Conservation (phyloP, 2,113 vertebrate species). For the Bujurquina vittata region DNA sequence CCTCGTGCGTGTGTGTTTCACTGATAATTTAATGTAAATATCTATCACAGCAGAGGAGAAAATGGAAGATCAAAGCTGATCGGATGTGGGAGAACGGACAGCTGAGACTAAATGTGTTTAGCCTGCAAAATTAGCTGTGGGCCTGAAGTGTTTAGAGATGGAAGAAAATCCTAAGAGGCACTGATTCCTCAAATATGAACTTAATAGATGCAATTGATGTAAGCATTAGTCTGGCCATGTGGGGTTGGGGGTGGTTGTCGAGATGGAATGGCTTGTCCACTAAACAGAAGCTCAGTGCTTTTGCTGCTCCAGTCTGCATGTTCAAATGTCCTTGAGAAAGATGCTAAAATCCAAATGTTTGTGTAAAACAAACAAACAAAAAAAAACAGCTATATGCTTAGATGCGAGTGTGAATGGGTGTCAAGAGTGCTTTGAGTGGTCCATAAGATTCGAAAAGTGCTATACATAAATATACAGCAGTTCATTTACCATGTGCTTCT, state of each 20-base stretch:
- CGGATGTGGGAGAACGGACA: constrained; percentile 10
- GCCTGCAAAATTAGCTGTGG: constrained; percentile 28
- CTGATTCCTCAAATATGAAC: constrained; percentile 29
- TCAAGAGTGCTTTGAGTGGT: constrained; percentile 3
- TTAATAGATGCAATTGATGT: constrained; percentile 33
- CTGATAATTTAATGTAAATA: constrained; percentile 71
- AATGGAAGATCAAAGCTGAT: constrained; percentile 70
- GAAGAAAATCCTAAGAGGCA: constrained; percentile 18
- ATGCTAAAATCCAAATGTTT: neutral
- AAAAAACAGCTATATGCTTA: neutral
- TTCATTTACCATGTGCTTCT: constrained; percentile 1
- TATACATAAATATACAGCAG: neutral
- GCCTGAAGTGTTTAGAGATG: constrained; percentile 39
- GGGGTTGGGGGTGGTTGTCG: neutral
- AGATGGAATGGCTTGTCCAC: neutral
- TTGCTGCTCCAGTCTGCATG: neutral
- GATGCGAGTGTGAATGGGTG: neutral
- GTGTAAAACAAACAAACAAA: neutral
- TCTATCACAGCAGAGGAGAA: constrained; percentile 52
- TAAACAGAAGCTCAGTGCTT: neutral
- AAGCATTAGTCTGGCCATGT: constrained; percentile 16
- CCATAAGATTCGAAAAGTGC: neutral
- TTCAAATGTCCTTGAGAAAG: neutral
- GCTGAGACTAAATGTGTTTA: constrained; percentile 43
- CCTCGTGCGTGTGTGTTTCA: constrained; percentile 34